Evolutionary conservation across 2,113 vertebrate species (phyloP).

Genomic region (Hippopotamus amphibius): DNA sequence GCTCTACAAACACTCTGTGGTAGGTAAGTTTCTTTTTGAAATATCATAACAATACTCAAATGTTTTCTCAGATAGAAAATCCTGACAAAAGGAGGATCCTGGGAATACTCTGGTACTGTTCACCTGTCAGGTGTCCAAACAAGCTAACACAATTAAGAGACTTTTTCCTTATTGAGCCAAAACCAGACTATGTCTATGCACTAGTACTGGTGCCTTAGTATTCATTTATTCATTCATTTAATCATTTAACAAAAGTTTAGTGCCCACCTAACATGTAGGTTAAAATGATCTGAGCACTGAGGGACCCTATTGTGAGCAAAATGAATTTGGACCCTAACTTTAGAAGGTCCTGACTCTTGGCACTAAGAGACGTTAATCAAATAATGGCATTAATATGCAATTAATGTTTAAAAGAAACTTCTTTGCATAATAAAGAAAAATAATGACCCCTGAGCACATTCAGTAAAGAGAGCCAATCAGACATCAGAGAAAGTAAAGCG

Average conservation of each 20-base stretch:
- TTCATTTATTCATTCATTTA: background rate
- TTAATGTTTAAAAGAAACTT: background rate
- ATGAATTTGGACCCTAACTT: background rate
- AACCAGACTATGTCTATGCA: background rate
- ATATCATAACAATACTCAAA: background rate
- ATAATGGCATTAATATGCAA: background rate
- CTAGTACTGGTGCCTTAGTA: background rate
- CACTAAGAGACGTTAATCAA: background rate
- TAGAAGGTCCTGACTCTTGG: slow-evolving; percentile 22
- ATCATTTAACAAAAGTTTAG: background rate
- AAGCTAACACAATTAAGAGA: background rate
- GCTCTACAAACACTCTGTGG: background rate
- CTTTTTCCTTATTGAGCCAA: background rate
- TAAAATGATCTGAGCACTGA: background rate
- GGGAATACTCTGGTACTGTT: background rate
- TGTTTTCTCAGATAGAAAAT: background rate
- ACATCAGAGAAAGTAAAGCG: background rate
- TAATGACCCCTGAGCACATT: background rate
- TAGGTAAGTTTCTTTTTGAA: background rate
- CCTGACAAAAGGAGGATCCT: background rate
- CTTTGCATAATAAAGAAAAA: slow-evolving; percentile 8
- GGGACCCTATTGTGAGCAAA: background rate
- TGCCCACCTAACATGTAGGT: background rate
- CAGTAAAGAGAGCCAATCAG: background rate
- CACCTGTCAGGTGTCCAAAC: background rate